Evolutionary conservation across 2,888 invertebrate species (phyloP).

Genomic region (Nowickia ferox): DNA sequence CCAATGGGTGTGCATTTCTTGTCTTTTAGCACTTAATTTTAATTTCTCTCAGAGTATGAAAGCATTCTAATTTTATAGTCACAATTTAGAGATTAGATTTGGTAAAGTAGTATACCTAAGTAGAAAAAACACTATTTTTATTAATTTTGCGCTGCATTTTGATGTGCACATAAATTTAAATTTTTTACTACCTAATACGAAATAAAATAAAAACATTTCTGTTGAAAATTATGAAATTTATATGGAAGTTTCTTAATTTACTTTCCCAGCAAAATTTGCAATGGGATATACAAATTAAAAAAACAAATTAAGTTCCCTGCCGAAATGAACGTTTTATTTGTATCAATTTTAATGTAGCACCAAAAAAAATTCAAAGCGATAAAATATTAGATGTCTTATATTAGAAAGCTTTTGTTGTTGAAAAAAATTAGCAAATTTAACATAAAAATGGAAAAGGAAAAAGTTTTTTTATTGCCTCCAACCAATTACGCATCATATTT

Average conservation of each 20-base stretch:
- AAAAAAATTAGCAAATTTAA: too few relatives aligned
- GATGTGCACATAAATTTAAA: background rate
- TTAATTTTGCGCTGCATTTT: conserved; percentile 18
- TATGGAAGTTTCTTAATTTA: background rate
- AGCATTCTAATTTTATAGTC: background rate
- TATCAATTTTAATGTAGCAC: too few relatives aligned
- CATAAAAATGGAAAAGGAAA: background rate
- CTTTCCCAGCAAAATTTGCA: too few relatives aligned
- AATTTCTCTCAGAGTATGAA: background rate
- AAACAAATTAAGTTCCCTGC: too few relatives aligned
- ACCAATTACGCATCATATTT: conserved; percentile 9
- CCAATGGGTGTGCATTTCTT: background rate
- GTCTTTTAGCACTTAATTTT: background rate
- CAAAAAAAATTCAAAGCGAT: background rate
- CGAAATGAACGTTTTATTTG: too few relatives aligned
- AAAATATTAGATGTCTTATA: too few relatives aligned
- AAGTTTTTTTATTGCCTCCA: background rate
- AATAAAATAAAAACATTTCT: too few relatives aligned
- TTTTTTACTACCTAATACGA: background rate
- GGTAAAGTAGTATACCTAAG: background rate
- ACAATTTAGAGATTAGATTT: conserved; percentile 16
- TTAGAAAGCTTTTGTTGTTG: too few relatives aligned
- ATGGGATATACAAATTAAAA: too few relatives aligned
- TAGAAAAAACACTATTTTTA: conserved; percentile 1
- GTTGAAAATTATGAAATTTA: background rate